These are phyloP conservation scores for Ophion obscuratus DNA, from an alignment of 2,888 invertebrate species.

Conservation along the genomic window DNA sequence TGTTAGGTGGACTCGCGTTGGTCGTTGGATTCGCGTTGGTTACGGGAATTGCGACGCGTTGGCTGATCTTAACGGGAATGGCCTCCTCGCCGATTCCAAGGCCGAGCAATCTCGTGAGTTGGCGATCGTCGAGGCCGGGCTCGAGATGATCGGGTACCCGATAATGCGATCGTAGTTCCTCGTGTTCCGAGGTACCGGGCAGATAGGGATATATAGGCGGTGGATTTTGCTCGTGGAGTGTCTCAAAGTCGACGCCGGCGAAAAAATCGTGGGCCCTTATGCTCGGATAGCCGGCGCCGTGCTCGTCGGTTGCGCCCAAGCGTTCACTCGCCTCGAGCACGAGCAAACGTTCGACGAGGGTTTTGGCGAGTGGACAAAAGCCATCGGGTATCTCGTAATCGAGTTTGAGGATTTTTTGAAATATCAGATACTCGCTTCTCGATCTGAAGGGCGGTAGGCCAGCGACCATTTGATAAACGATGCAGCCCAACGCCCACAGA, in stretches of 20 bases:
- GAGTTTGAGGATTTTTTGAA: slow-evolving; percentile 96
- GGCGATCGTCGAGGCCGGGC: slow-evolving; percentile 94
- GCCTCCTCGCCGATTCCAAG: slow-evolving; percentile 86
- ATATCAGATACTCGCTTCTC: slow-evolving; percentile 97
- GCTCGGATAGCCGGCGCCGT: slow-evolving; percentile 89
- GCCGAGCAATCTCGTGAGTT: slow-evolving; percentile 91
- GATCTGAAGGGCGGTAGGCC: slow-evolving; percentile 97
- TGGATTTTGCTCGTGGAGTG: slow-evolving; percentile 90
- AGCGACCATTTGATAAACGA: slow-evolving; percentile 98
- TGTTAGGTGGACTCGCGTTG: background rate
- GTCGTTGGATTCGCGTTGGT: background rate
- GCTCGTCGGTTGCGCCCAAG: slow-evolving; percentile 91
- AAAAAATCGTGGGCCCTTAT: slow-evolving; percentile 96
- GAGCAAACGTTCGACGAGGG: slow-evolving; percentile 94
- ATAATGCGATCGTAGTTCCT: slow-evolving; percentile 88
- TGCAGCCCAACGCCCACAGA: slow-evolving; percentile 98
- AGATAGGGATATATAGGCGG: slow-evolving; percentile 93
- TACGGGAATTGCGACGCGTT: background rate
- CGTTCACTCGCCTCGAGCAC: slow-evolving; percentile 92
- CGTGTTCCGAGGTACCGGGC: slow-evolving; percentile 90
- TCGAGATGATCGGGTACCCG: slow-evolving; percentile 91
- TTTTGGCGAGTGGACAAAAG: slow-evolving; percentile 93
- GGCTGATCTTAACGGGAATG: slow-evolving; percentile 62
- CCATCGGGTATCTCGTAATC: slow-evolving; percentile 97
- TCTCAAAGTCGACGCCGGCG: slow-evolving; percentile 92